These are phyloP conservation scores for Seriola quinqueradiata DNA, from an alignment of 2,113 vertebrate genomes.

Conservation along the genomic window DNA sequence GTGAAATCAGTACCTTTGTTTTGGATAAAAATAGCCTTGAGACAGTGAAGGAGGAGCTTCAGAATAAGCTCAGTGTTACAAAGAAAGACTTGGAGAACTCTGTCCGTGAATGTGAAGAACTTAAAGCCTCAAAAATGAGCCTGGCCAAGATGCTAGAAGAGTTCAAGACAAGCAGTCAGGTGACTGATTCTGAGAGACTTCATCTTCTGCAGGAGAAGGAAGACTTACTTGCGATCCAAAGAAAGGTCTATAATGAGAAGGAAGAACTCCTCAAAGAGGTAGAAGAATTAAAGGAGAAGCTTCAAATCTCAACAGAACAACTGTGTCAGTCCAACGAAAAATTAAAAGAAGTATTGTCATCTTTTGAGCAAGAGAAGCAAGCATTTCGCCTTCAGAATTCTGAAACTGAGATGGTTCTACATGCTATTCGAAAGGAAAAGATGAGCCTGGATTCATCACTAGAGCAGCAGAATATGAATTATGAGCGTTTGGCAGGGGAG, in stretches of 20 bases:
- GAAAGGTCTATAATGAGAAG: conserved; percentile 84
- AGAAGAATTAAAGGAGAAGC: conserved; percentile 79
- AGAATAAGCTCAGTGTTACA: conserved; percentile 72
- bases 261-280: conserved; percentile 86
- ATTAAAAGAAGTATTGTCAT: conserved; percentile 69
- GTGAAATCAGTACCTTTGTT: conserved; percentile 69
- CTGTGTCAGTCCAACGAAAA: conserved; percentile 65
- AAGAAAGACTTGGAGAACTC: conserved; percentile 79
- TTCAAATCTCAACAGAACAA: conserved; percentile 75
- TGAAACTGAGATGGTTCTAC: conserved; percentile 83
- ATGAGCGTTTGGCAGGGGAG: conserved; percentile 76
- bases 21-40: conserved; percentile 81
- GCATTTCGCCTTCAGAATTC: conserved; percentile 63
- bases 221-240: conserved; percentile 83
- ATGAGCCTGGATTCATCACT: conserved; percentile 81
- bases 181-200: conserved; percentile 85
- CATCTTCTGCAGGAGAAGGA: conserved; percentile 91
- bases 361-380: conserved; percentile 86
- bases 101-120: conserved; percentile 78
- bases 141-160: conserved; percentile 88
- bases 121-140: conserved; percentile 84
- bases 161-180: conserved; percentile 86
- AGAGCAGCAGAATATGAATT: conserved; percentile 84
- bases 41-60: conserved; percentile 73
- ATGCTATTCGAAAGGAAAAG: conserved; percentile 86